Evolutionary conservation across 2,113 vertebrate genomes (phyloP), one percentile per base, ranked within the genome.

Genomic region (Agapornis roseicollis): DNA sequence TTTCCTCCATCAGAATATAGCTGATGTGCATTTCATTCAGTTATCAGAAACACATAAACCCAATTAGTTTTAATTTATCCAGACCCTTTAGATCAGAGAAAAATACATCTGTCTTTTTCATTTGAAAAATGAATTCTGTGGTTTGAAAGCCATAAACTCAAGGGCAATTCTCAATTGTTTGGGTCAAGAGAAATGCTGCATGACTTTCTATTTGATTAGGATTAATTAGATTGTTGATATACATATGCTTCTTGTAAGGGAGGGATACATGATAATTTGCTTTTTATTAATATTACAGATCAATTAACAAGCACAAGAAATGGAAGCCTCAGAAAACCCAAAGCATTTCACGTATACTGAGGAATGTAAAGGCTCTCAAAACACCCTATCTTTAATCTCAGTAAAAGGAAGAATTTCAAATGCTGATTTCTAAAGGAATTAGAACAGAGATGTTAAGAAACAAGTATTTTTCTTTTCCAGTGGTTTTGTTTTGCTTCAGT

Each of bases 121-220:
- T 94, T 73, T 94, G 80, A 86, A 90, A 90, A 90, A 88, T 91
- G 77, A 87, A 42, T 86, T 82, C 72, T 88, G 80, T 60, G 42
- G 84, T 87, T 95, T 95, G 94, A 73, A 63, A 88, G 69, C 61
- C 61, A 85, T 65, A 89, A 95, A 39, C 91, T 91, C 91, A 88
- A 94, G 95, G 92, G 56, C 58, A 81, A 97, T 95, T 94, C 95
- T 80, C 92, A 97, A 95, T 95, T 83, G 88, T 90, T 92, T n/a
- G 92, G 84, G 78, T 82, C 2, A 65, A 78, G 88, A 92, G 84
- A 94, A 90, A 79, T 69, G 86, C 96, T 80, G 53, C 7, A 6
- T 96, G 94, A 95, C 94, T 95, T 94, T 88, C 80, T 93, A 65
- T 92, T 84, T 92, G 87, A 85, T 71, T 92, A 89, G 81, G 85